Evolutionary conservation across 2,797 vertebrate species (phyloP).

Genomic region (Cyprinella venusta): DNA sequence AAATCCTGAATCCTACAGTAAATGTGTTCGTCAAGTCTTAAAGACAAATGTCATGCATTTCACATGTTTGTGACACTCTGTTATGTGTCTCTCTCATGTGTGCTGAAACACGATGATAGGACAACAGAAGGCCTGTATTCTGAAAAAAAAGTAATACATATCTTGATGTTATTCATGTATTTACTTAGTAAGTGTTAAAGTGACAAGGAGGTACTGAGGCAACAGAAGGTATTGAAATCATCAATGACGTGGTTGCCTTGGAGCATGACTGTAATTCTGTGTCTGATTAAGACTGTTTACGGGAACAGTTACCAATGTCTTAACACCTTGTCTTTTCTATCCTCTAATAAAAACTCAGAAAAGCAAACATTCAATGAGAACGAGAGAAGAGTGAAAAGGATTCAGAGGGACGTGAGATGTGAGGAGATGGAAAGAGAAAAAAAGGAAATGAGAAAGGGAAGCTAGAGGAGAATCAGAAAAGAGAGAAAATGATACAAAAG

Average conservation of each 20-base stretch:
- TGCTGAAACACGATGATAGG: conserved; percentile 26
- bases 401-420: not conserved
- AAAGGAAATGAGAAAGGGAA: not conserved
- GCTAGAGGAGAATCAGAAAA: not conserved
- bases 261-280: conserved; percentile 46
- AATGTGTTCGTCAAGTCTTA: not conserved
- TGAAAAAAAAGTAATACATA: conserved; percentile 11
- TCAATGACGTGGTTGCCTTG: conserved; percentile 61
- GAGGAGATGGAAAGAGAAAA: not conserved
- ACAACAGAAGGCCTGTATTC: conserved; percentile 37
- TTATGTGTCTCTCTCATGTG: conserved; percentile 13
- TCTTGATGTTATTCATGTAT: conserved; percentile 31
- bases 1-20: not conserved
- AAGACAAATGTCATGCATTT: conserved; percentile 5
- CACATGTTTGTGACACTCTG: conserved; percentile 10
- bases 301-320: conserved; percentile 36
- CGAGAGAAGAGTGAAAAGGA: not conserved
- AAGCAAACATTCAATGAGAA: conserved; percentile 20
- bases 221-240: conserved; percentile 67
- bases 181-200: conserved; percentile 54
- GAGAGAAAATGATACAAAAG: not conserved
- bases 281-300: conserved; percentile 47
- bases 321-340: conserved; percentile 43
- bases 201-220: conserved; percentile 50
- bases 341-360: conserved; percentile 27